These are phyloP conservation scores for Halcyon badia DNA, from an alignment of 2,797 vertebrate species.

Conservation along the genomic window DNA sequence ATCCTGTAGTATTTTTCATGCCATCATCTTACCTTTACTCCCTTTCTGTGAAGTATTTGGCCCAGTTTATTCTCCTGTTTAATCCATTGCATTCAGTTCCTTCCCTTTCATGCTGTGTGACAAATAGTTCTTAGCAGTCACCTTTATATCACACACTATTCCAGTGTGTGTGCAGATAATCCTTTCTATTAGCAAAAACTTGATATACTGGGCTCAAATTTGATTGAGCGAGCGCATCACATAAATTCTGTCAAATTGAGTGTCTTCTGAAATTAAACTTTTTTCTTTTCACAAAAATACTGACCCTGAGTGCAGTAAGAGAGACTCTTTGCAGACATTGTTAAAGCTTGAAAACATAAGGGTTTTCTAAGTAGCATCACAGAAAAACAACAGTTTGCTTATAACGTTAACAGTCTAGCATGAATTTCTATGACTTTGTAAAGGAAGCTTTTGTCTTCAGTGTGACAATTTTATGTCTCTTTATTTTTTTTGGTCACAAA, in stretches of 20 bases:
- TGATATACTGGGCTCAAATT: not conserved
- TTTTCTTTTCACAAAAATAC: not conserved
- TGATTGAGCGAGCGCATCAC: not conserved
- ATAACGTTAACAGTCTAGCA: not conserved
- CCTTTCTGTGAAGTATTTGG: not conserved
- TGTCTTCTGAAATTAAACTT: not conserved
- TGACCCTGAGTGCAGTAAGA: not conserved
- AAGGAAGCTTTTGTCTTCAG: not conserved
- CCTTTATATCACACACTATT: not conserved
- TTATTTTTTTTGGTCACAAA: not conserved
- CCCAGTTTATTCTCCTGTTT: not conserved
- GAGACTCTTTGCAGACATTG: not conserved
- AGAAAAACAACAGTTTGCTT: not conserved
- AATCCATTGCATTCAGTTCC: not conserved
- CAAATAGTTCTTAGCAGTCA: slow-evolving; percentile 9
- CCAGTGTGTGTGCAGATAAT: not conserved
- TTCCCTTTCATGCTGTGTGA: not conserved
- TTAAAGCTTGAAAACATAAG: not conserved
- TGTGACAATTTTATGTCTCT: not conserved
- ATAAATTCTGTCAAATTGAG: not conserved
- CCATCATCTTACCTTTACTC: not conserved
- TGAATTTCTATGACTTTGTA: not conserved
- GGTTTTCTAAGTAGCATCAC: not conserved
- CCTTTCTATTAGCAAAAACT: not conserved
- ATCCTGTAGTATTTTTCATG: not conserved